Conservation (phyloP, 30 jellyfish, hydroid and myxozoan genomes). For the Aurelia sp. region DNA sequence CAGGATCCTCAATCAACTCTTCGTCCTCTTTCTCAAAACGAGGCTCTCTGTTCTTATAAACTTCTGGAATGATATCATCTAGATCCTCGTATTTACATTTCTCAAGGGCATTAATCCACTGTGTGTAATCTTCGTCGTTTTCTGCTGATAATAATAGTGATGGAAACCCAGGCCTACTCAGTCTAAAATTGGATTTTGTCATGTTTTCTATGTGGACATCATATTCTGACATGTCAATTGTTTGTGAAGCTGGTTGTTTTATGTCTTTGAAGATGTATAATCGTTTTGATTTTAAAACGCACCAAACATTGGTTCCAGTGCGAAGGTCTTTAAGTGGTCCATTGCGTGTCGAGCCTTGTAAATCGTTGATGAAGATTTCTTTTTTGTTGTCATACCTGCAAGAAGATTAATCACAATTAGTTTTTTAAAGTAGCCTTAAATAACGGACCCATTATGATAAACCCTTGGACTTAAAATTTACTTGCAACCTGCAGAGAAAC, state of each 20-base stretch:
- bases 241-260: slow-evolving; percentile 65
- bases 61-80: slow-evolving; percentile 39
- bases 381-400: slow-evolving; percentile 6
- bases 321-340: slow-evolving; percentile 84
- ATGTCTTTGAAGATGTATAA: slow-evolving; percentile 79
- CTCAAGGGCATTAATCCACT: slow-evolving; percentile 78
- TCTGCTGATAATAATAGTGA: slow-evolving; percentile 84
- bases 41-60: background rate
- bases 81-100: slow-evolving; percentile 70
- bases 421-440: no score
- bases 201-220: slow-evolving; percentile 49
- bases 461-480: no score
- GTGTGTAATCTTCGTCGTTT: slow-evolving; percentile 62
- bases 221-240: slow-evolving; percentile 73
- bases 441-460: no score
- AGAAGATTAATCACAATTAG: background rate
- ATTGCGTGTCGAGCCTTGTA: slow-evolving; percentile 61
- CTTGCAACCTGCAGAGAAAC: no score
- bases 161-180: slow-evolving; percentile 70
- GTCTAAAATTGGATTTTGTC: slow-evolving; percentile 32
- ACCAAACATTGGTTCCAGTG: slow-evolving; percentile 73
- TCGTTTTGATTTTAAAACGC: slow-evolving; percentile 66
- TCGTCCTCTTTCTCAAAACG: slow-evolving; percentile 6
- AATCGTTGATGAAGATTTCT: slow-evolving; percentile 55
- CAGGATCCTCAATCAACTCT: slow-evolving; percentile 52